Percentiles rank a stretch among this genome's conserved stretches.
Evolutionary conservation across 2,113 vertebrate genomes (phyloP).

Genomic region (Saguinus midas): DNA sequence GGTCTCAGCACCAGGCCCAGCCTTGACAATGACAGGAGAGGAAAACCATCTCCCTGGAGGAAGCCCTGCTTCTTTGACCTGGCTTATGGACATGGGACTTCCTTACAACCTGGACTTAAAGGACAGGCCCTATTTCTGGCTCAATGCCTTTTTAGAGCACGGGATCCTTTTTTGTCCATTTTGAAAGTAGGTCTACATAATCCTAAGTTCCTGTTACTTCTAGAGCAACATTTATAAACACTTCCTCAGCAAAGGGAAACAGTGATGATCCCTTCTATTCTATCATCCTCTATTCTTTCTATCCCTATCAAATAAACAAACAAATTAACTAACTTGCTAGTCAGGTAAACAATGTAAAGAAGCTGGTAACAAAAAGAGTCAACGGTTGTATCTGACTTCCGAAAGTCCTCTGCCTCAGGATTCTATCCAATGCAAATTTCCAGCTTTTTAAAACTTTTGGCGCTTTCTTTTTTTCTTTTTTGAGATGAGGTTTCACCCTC

Average conservation of each 20-base stretch:
- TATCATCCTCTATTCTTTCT: background rate
- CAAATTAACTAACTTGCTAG: background rate
- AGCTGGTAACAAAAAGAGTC: background rate
- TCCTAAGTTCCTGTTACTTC: background rate
- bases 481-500: too few species aligned
- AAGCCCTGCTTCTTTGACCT: background rate
- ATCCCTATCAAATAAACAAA: background rate
- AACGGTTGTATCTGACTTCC: background rate
- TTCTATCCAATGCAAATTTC: background rate
- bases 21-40: background rate
- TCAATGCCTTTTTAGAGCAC: background rate
- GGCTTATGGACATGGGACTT: rapidly evolving
- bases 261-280: background rate
- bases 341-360: background rate
- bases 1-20: background rate
- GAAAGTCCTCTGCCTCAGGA: background rate
- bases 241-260: background rate
- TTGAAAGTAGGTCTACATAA: background rate
- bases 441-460: background rate
- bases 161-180: background rate
- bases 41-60: background rate
- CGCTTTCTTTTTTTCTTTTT: background rate
- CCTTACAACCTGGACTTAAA: background rate
- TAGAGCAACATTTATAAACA: background rate
- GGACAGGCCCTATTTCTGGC: background rate